Base-by-base conservation (phyloP, 2,797 vertebrate species). In the Hydrolagus colliei region DNA sequence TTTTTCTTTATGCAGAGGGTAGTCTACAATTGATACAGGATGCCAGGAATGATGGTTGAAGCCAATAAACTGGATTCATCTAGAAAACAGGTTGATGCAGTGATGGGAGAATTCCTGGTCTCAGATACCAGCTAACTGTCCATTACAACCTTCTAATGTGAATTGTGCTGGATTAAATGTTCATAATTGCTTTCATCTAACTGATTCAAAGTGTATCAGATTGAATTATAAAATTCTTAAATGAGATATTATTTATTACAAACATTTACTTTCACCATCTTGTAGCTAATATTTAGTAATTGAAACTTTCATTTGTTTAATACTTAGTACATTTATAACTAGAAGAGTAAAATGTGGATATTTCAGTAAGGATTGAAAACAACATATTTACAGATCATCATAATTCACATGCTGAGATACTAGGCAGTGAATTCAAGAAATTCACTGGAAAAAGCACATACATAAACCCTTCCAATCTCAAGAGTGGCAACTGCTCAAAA, bases 221-320 rank as follows among this genome's bases (percentile, higher is more conserved):
- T 52, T 41, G 32, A 16, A 84, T 84, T 84, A 41, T 27, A 68
- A 84, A 84, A 52, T 52, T 52, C 41, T 52, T 77, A 18, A 77
- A n/a, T 68, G 20, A 68, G 65, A 65, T 41, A 68, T 20, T 8
- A 9, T 35, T 68, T 67, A 41, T 84, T 84, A 11, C 9, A 68
- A 68, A 71, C 79, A 84, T 68, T 71, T 71, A 9, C 65, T 68
- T 20, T 84, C 16, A 52, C 4, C 4, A 20, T 4, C 11, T 84
- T n/a, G 68, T 10, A 82, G 22, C 63, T 80, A 14, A 71, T 12
- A 80, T n/a, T 80, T 65, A 32, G 22, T 74, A n/a, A 73, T 61
- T 61, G 62, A 78, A 32, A 80, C 13, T 41, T 79, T 59, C 0
- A 14, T 41, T 71, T 80, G 27, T 63, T 1, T 0, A 82, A 84